Evolutionary conservation across 2,888 invertebrate genomes (phyloP), one percentile per base, ranked within the genome.

Genomic region (Melanostoma scalare): DNA sequence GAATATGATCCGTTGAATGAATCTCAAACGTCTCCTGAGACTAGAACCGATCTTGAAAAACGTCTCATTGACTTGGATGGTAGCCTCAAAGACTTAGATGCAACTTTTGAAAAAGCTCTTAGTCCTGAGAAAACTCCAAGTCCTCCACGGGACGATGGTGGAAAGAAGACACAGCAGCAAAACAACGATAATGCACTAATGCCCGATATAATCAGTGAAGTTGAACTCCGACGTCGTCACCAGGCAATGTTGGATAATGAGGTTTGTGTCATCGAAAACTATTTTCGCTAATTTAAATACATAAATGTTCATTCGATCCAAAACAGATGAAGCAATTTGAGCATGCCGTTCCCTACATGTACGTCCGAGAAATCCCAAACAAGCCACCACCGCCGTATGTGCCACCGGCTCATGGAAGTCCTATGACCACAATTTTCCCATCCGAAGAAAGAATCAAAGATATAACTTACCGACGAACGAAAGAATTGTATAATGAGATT

Each of bases 381-480:
- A 95, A 95, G 88, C 95, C 95, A 6, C 95, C 95, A 2, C 95
- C 95, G 0, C 95, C 95, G 0, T 96, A 95, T 89, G 94, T 94
- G 0, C 94, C 95, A 5, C 95, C 94, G 0, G 90, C 91, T 2
- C 89, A 89, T 76, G 89, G 90, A 9, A 89, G 89, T 82, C 90
- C 89, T 6, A 89, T 89, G 89, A 90, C 89, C n/a, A 89, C 89
- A 20, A 89, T 90, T 71, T 89, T 89, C 85, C 89, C 90, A 65
- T 88, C 89, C 1, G 89, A 89, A 74, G 87, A 88, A 30, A 88
- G 90, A 63, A 90, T 89, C 50, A 87, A 87, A 80, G 89, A 89
- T 80, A 88, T 90, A 52, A 89, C 89, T 6, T 89, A 87, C 76
- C 86, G 89, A 63, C 88, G 89, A 68, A 88, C 88, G 36, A 88